A percentile compares a stretch with the other conserved stretches of the same genome.
Conservation (phyloP, 2,797 vertebrate genomes). For the Cossypha dichroa region DNA sequence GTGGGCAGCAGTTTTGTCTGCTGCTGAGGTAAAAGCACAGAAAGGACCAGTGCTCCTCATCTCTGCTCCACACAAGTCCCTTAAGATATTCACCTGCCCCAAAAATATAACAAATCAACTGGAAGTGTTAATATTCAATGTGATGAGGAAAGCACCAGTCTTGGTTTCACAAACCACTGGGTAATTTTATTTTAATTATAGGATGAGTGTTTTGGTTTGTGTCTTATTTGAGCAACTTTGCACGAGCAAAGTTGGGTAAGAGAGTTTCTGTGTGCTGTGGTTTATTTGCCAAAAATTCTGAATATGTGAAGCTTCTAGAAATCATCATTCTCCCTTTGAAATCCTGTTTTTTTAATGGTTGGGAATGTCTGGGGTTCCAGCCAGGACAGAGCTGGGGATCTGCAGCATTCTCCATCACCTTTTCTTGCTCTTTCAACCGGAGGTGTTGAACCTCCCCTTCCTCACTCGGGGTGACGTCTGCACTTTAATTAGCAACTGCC, state of each 20-base stretch:
- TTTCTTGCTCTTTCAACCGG: background rate
- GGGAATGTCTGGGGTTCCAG: background rate
- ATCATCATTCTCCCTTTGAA: background rate
- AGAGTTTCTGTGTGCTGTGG: background rate
- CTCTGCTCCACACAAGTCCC: background rate
- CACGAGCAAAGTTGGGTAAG: background rate
- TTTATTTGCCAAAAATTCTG: background rate
- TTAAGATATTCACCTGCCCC: background rate
- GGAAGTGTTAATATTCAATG: slow-evolving; percentile 37
- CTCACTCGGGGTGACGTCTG: background rate
- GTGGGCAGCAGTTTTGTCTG: background rate
- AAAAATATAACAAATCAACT: slow-evolving; percentile 35
- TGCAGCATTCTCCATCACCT: background rate
- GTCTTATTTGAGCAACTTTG: background rate
- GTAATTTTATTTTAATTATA: background rate
- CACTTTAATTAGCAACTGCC: slow-evolving; percentile 50
- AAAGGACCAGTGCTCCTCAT: background rate
- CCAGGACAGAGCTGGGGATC: background rate
- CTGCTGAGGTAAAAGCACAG: background rate
- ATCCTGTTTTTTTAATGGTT: background rate
- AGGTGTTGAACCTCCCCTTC: background rate
- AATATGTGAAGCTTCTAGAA: background rate
- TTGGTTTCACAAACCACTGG: background rate
- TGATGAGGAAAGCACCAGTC: background rate
- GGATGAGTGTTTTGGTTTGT: background rate